phyloP scores from a whole-genome alignment of 2,797 vertebrate genomes.

The Threskiornis aethiopicus region DNA sequence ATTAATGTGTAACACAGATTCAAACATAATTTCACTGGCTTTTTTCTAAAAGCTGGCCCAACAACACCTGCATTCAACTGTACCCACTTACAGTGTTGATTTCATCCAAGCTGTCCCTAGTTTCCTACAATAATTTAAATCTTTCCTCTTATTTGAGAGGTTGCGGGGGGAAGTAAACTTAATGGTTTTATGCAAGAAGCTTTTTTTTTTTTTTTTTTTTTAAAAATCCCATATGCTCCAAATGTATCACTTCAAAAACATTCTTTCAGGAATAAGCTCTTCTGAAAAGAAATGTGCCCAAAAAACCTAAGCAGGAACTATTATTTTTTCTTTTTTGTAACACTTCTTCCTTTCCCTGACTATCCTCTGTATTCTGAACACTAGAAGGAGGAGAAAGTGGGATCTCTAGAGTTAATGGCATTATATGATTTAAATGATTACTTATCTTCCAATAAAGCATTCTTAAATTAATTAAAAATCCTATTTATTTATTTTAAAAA shows the following conservation, averaged over 20 bases:
- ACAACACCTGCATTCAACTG: not conserved
- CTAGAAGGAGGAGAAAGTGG: not conserved
- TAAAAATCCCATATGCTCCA: not conserved
- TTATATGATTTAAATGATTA: not conserved
- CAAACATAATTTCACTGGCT: not conserved
- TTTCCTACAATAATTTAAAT: not conserved
- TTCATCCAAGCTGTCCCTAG: not conserved
- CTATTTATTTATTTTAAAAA: not conserved
- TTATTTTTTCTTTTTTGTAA: not conserved
- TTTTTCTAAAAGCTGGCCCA: not conserved
- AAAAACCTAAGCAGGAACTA: not conserved
- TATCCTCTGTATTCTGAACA: not conserved
- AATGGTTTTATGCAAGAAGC: not conserved
- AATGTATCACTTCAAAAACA: not conserved
- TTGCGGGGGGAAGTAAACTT: not conserved
- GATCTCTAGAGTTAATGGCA: not conserved
- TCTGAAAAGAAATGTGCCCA: not conserved
- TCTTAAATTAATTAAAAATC: not conserved
- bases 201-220: not conserved
- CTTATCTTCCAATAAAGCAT: not conserved
- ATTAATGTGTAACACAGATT: not conserved
- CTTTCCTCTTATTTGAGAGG: not conserved
- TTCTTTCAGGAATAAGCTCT: not conserved
- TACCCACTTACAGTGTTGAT: not conserved
- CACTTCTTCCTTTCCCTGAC: not conserved